These are phyloP conservation scores for Myzus persicae DNA, from an alignment of 1,140 invertebrate species.

Conservation along the genomic window DNA sequence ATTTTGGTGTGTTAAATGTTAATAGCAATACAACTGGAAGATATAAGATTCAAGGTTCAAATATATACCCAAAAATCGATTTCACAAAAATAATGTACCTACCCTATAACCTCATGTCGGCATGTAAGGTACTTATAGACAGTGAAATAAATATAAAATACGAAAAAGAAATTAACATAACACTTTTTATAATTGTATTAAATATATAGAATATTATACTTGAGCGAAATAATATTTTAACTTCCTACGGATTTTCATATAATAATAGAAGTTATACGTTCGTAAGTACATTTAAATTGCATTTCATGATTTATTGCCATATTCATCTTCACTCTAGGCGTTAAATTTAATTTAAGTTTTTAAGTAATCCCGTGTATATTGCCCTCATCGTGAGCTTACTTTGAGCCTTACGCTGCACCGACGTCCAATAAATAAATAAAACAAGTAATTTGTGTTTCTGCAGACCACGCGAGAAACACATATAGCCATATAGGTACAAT, in stretches of 20 bases:
- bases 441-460: neutral
- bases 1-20: neutral
- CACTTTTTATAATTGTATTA: neutral
- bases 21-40: neutral
- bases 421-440: conserved; percentile 17
- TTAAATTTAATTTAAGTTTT: conserved; percentile 12
- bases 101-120: neutral
- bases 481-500: too few relatives aligned
- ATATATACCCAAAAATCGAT: neutral
- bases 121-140: neutral
- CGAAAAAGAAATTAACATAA: neutral
- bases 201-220: neutral
- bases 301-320: conserved; percentile 8
- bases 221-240: neutral
- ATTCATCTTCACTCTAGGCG: neutral
- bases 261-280: neutral
- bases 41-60: neutral
- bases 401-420: neutral
- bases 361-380: neutral
- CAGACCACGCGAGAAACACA: neutral
- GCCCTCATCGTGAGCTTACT: neutral
- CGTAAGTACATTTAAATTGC: neutral
- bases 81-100: neutral
- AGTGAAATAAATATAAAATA: neutral
- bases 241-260: neutral